A percentile compares a stretch with the other conserved stretches of the same genome.
These are phyloP conservation scores for Numenius phaeopus DNA, from an alignment of 2,797 vertebrate genomes.

Conservation along the genomic window DNA sequence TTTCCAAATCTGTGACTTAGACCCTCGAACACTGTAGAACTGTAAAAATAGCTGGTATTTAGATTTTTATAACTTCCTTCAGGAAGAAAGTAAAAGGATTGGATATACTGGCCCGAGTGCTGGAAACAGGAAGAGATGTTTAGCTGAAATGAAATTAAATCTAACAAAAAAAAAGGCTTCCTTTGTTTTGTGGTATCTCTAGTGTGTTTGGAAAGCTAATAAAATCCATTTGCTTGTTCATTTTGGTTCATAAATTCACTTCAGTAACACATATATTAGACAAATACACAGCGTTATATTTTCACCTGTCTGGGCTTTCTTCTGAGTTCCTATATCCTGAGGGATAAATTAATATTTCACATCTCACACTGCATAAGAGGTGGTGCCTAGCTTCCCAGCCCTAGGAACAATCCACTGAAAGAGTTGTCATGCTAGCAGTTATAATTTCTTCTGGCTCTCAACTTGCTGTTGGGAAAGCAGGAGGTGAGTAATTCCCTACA, in stretches of 20 bases:
- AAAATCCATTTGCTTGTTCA: background rate
- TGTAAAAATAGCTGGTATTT: background rate
- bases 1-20: background rate
- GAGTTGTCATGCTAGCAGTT: background rate
- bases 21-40: background rate
- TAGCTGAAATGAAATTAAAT: background rate
- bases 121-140: background rate
- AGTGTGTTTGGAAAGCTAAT: background rate
- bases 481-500: background rate
- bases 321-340: background rate
- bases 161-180: background rate
- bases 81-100: background rate
- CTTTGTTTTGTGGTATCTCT: background rate
- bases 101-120: background rate
- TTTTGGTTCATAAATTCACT: background rate
- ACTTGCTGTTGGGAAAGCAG: background rate
- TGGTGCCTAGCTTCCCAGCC: background rate
- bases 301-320: conserved; percentile 22
- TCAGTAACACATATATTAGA: background rate
- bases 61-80: background rate
- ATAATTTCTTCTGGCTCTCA: background rate
- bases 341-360: background rate
- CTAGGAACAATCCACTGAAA: background rate
- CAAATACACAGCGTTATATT: background rate
- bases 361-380: background rate